phyloP scores from a whole-genome alignment of 2,797 vertebrate species.

The Myotis pilosus region DNA sequence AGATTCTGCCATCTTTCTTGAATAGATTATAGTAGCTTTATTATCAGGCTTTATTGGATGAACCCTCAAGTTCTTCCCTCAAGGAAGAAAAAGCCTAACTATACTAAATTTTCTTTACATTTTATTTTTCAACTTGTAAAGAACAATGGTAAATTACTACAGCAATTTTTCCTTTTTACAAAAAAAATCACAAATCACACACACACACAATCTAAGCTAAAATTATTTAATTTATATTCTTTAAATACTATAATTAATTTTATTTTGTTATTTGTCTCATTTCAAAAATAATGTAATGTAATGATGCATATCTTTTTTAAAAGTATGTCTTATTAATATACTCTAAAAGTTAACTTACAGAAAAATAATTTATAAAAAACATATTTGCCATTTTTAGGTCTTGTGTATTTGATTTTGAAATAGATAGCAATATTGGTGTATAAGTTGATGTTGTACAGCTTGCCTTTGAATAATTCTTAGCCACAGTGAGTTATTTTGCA shows the following conservation, averaged over 20 bases:
- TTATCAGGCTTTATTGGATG: background rate
- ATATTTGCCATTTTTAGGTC: background rate
- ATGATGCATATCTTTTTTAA: background rate
- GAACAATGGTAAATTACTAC: background rate
- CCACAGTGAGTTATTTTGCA: background rate
- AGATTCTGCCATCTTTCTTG: constrained; percentile 7
- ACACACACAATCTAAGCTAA: background rate
- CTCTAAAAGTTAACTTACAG: background rate
- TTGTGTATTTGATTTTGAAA: background rate
- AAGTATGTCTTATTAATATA: background rate
- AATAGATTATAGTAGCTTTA: constrained; percentile 20
- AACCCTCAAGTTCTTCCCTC: background rate
- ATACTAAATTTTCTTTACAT: background rate
- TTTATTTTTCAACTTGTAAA: background rate
- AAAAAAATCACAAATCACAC: background rate
- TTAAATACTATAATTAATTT: background rate
- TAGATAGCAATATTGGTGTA: background rate
- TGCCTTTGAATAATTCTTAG: background rate
- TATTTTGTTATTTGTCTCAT: background rate
- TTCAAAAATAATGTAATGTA: background rate
- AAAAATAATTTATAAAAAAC: background rate
- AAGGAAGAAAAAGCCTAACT: background rate
- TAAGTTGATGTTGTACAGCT: background rate
- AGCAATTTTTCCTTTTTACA: background rate
- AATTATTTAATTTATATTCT: background rate